These are phyloP conservation scores for Gila robusta DNA, from an alignment of 2,797 vertebrate species.

Conservation along the genomic window DNA sequence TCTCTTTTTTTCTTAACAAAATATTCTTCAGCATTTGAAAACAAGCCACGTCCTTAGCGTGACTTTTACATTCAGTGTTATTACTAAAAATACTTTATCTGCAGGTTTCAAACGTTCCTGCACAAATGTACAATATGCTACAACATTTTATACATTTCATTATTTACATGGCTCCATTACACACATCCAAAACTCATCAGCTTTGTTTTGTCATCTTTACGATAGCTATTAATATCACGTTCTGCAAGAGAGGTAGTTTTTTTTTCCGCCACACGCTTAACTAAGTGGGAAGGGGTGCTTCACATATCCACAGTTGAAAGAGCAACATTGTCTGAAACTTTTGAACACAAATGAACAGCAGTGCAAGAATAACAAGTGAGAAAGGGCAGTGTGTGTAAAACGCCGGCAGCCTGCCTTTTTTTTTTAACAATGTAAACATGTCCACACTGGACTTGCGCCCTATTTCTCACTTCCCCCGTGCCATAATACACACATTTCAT, in stretches of 20 bases:
- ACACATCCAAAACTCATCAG: slow-evolving; percentile 71
- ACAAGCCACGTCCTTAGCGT: slow-evolving; percentile 82
- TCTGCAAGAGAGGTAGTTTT: slow-evolving; percentile 70
- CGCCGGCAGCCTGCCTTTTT: slow-evolving; percentile 64
- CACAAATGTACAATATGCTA: slow-evolving; percentile 96
- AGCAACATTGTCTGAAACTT: slow-evolving; percentile 72
- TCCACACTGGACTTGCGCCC: slow-evolving; percentile 63
- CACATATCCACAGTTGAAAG: slow-evolving; percentile 68
- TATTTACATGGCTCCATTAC: slow-evolving; percentile 95
- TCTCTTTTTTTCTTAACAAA: slow-evolving; percentile 82
- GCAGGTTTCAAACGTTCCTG: slow-evolving; percentile 87
- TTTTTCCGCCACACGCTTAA: slow-evolving; percentile 55
- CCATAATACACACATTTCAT: slow-evolving; percentile 57
- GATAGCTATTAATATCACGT: slow-evolving; percentile 76
- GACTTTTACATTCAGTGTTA: slow-evolving; percentile 95
- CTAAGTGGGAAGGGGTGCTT: slow-evolving; percentile 71
- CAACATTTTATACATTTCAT: slow-evolving; percentile 90
- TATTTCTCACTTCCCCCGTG: slow-evolving; percentile 51
- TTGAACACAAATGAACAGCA: slow-evolving; percentile 72
- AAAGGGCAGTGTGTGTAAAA: slow-evolving; percentile 69
- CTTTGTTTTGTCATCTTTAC: slow-evolving; percentile 77
- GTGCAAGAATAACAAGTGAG: slow-evolving; percentile 74
- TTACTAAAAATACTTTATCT: slow-evolving; percentile 96
- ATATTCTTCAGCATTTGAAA: slow-evolving; percentile 84
- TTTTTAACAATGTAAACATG: slow-evolving; percentile 73